A percentile compares a stretch with the other conserved stretches of the same genome.
These are phyloP conservation scores for Panopea generosa DNA, from an alignment of 2,888 invertebrate genomes.

Conservation along the genomic window DNA sequence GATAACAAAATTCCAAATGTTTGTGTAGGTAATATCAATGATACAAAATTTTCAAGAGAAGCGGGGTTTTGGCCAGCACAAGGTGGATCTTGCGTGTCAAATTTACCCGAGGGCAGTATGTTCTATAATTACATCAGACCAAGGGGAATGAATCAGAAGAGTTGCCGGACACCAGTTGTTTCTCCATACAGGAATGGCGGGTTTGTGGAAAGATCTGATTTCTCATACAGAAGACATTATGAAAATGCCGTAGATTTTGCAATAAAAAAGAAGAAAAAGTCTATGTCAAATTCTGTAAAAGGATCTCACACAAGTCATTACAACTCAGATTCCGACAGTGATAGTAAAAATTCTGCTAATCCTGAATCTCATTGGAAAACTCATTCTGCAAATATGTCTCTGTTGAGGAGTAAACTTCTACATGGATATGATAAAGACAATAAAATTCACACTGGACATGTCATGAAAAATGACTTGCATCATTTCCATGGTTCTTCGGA, in stretches of 20 bases:
- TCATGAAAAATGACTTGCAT: neutral
- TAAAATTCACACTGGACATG: neutral
- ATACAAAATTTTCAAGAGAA: neutral
- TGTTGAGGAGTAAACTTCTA: constrained; percentile 20
- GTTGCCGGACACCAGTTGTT: constrained; percentile 31
- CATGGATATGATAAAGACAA: constrained; percentile 11
- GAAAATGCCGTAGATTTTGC: constrained; percentile 32
- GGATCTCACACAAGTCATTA: neutral
- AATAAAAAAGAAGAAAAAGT: constrained; percentile 25
- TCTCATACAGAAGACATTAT: constrained; percentile 22
- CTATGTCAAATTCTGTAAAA: neutral
- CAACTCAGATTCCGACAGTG: constrained; percentile 37
- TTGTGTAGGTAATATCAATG: constrained; percentile 4
- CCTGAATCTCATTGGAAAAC: constrained; percentile 14
- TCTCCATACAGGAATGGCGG: constrained; percentile 28
- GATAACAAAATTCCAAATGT: constrained; percentile 9
- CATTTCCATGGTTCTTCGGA: neutral
- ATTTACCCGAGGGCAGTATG: constrained; percentile 32
- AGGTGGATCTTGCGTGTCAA: constrained; percentile 3
- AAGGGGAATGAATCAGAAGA: constrained; percentile 22
- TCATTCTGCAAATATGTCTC: constrained; percentile 17
- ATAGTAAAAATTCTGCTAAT: constrained; percentile 13
- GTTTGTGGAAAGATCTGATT: neutral
- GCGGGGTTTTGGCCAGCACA: neutral
- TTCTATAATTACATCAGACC: constrained; percentile 32